Base-by-base conservation (phyloP, 2,888 invertebrate species). In the Stratiomys singularior region DNA sequence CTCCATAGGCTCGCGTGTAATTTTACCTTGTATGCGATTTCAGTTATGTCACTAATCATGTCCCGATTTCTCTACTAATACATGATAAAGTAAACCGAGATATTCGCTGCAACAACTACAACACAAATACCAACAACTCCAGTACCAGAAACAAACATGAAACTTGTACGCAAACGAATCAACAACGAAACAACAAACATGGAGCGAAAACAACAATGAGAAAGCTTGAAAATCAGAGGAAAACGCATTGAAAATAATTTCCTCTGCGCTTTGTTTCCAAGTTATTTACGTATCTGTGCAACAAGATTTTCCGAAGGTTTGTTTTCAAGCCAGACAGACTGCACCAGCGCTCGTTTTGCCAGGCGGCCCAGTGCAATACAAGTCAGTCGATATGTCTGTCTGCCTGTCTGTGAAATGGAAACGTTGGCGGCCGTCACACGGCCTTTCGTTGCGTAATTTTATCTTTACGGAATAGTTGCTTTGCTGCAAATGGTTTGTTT, bases 371-470 rank as follows among this genome's bases (percentile, higher is more conserved):
- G 18, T 18, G n/a, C 25, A 60, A 23, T 7, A 5, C 9, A 46
- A 23, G 30, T 25, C 69, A 46, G 69, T 69, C 46, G 3, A 9
- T 37, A 9, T 37, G n/a, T n/a, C n/a, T 69, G 69, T 46, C 25
- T 46, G 69, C 46, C 47, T 69, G 69, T 69, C 69, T 69, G 69
- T 69, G 69, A 74, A 74, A 74, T 74, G 15, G 25, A 56, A 52
- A 37, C 74, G 60, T 64, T 72, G 72, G 72, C 37, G 60, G 72
- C 64, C 72, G 64, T 58, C 58, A 67, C 44, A 27, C 77, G 77
- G 77, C 77, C 77, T 77, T 72, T 30, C 72, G 63, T 77, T 77
- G 72, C 77, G 77, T 69, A 77, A 77, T 28, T 27, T 52, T 58
- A 77, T 60, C 60, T 74, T 37, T 60, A 60, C 37, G 58, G 74